Evolutionary conservation across 2,888 invertebrate genomes (phyloP), one percentile per base, ranked within the genome.

Genomic region (Limnephilus auricula): DNA sequence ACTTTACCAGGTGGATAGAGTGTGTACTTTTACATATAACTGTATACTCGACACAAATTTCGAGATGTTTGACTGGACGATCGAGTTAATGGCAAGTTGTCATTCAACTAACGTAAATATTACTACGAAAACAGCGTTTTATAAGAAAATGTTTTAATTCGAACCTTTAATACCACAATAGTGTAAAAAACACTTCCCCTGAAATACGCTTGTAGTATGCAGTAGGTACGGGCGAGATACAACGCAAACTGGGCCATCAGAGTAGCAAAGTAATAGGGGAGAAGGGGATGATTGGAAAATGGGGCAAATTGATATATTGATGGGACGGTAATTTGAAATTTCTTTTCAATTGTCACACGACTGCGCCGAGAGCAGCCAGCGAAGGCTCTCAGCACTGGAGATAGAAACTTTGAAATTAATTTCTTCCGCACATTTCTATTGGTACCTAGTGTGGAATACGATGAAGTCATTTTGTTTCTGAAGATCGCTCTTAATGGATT

Each of bases 341-440:
- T 92, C 92, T 92, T 91, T 92, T 92, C 92, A 92, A 92, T 92
- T 90, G 92, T 90, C 92, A 90, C 89, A 80, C 90, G 87, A 65
- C n/a, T n/a, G 85, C 31, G 32, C 50, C 90, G 50, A 31, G 90
- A 37, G 78, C 84, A 40, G 32, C n/a, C 40, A 40, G 84, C 9
- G 12, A 40, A 18, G 65, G 40, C 37, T n/a, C 9, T 34, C 30
- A 40, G 45, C 40, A 13, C n/a, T 37, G 45, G 40, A 40, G 84
- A n/a, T 34, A 31, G 86, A 30, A 50, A 50, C 50, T 30, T 50
- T n/a, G 31, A 86, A 86, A 86, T 86, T 86, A 86, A 86, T 50
- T 86, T 34, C 65, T 50, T 30, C 18, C 2, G 15, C 86, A 86
- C n/a, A 86, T 40, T 86, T 84, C 40, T 45, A 30, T 37, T 85